These are phyloP conservation scores for Actinia tenebrosa DNA, from an alignment of 64 coral and sea anemone genomes.

Conservation along the genomic window DNA sequence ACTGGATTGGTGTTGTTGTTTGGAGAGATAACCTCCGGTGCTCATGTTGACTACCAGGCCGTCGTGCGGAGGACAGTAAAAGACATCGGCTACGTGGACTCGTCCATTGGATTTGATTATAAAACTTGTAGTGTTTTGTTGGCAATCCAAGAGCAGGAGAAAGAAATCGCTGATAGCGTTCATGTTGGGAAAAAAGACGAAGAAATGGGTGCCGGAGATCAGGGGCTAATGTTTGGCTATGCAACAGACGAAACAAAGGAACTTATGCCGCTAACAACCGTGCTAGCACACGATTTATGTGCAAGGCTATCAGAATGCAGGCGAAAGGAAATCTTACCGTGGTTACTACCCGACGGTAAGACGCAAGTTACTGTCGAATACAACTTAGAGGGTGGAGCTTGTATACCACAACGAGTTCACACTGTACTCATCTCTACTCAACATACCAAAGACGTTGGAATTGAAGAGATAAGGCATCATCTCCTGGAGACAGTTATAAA, in stretches of 20 bases:
- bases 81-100: constrained; percentile 84
- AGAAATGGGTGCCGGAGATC: constrained; percentile 77
- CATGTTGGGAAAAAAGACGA: constrained; percentile 59
- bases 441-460: constrained; percentile 46
- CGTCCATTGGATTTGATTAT: constrained; percentile 90
- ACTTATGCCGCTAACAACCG: constrained; percentile 76
- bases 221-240: constrained; percentile 94
- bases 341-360: constrained; percentile 79
- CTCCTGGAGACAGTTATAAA: constrained; percentile 60
- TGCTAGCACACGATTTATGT: constrained; percentile 68
- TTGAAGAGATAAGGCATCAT: constrained; percentile 74
- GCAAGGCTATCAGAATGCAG: constrained; percentile 60
- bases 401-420: constrained; percentile 65
- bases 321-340: constrained; percentile 54
- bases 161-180: constrained; percentile 65
- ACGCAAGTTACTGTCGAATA: constrained; percentile 92
- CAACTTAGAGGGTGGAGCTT: constrained; percentile 52
- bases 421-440: constrained; percentile 69
- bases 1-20: constrained; percentile 83
- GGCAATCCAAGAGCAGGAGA: constrained; percentile 60
- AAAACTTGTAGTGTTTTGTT: constrained; percentile 78
- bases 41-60: constrained; percentile 62
- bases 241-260: constrained; percentile 83
- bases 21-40: constrained; percentile 79
- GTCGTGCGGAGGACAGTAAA: constrained; percentile 70